Percentiles rank a stretch among this genome's conserved stretches.
Conservation (phyloP, 1,140 invertebrate genomes). For the Oscheius sp. region DNA sequence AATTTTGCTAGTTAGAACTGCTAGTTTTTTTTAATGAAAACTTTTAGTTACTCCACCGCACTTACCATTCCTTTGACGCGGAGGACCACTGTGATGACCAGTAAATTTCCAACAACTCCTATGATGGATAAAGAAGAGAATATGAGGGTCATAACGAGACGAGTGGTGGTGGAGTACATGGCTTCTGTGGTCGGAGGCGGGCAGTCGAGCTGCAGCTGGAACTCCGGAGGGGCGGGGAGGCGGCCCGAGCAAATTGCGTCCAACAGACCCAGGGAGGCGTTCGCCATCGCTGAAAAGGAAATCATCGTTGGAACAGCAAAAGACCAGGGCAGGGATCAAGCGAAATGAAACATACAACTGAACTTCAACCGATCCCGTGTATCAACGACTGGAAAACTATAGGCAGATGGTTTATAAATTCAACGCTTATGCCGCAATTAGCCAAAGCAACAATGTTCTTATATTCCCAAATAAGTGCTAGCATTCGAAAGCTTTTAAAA, state of each 20-base stretch:
- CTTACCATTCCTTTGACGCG: constrained; percentile 57
- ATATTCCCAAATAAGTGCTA: too few species aligned
- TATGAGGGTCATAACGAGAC: constrained; percentile 67
- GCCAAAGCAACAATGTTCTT: too few species aligned
- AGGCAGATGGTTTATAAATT: too few species aligned
- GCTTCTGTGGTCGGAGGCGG: constrained; percentile 21
- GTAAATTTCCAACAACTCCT: constrained; percentile 67
- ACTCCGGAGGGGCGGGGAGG: neutral
- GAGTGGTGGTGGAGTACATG: constrained; percentile 39
- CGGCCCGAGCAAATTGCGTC: constrained; percentile 9
- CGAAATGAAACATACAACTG: neutral
- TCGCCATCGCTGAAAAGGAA: constrained; percentile 28
- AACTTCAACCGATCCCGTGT: neutral
- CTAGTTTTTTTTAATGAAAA: too few species aligned
- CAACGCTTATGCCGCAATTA: too few species aligned
- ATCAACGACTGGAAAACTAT: too few species aligned
- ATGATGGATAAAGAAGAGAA: constrained; percentile 67
- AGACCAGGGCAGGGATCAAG: neutral
- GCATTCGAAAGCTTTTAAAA: too few species aligned
- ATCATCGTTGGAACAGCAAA: neutral
- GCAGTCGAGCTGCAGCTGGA: constrained; percentile 14
- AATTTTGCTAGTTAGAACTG: too few species aligned
- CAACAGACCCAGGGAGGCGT: constrained; percentile 12
- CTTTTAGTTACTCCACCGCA: too few species aligned
- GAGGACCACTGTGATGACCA: constrained; percentile 62